Conservation (phyloP, 2,113 vertebrate species). For the Cygnus buccinator region DNA sequence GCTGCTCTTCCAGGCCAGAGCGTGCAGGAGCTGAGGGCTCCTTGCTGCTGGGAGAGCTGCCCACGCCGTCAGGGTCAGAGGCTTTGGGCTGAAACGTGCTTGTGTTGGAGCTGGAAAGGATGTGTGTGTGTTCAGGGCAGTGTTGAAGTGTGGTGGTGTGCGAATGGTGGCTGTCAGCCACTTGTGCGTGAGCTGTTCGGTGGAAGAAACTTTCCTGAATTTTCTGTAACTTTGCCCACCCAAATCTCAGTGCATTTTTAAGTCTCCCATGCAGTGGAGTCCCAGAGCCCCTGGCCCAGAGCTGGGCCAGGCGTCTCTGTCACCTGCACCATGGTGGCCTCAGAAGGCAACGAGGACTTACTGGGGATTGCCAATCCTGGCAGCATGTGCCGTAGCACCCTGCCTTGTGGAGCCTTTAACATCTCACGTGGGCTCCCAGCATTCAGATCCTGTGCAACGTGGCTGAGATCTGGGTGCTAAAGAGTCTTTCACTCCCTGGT, state of each 20-base stretch:
- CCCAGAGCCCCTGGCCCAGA: accelerated
- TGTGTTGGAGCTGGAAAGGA: accelerated
- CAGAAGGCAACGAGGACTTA: neutral
- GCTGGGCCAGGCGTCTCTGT: accelerated
- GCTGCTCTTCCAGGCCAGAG: neutral
- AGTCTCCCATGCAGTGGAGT: neutral
- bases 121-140: accelerated
- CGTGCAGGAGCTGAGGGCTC: accelerated
- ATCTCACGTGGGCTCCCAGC: neutral
- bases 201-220: neutral
- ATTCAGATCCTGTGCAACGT: neutral
- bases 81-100: neutral
- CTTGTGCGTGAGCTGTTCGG: accelerated
- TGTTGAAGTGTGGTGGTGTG: neutral
- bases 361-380: accelerated
- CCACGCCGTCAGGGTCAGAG: neutral
- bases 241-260: neutral
- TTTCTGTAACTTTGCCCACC: neutral
- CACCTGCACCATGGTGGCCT: neutral
- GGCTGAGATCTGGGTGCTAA: neutral
- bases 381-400: neutral
- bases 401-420: neutral
- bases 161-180: neutral
- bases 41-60: neutral
- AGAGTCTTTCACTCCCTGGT: neutral